phyloP scores from a whole-genome alignment of 2,113 vertebrate species.

The Archilochus colubris region DNA sequence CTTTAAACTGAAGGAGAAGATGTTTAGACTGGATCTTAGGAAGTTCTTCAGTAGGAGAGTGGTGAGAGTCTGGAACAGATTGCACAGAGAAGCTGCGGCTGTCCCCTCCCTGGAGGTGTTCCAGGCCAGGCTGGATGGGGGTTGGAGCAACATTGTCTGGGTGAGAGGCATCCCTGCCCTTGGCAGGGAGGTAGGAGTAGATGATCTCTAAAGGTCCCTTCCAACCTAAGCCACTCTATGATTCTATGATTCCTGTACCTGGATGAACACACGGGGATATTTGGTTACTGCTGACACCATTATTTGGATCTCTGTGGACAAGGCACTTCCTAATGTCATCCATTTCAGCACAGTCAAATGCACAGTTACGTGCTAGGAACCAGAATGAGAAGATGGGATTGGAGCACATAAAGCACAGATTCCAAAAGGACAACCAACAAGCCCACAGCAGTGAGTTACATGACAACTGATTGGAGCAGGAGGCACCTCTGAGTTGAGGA shows the following conservation, averaged over 20 bases:
- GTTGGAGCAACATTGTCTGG: no score
- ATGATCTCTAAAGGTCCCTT: no score
- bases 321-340: not conserved
- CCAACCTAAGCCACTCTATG: no score
- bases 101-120: no score
- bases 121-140: no score
- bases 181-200: no score
- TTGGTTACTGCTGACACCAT: not conserved
- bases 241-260: not conserved
- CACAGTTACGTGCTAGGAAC: fast-evolving
- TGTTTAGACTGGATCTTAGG: no score
- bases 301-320: not conserved
- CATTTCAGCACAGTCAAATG: not conserved
- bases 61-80: no score
- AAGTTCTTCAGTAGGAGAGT: no score
- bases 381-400: not conserved
- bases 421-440: not conserved
- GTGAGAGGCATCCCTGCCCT: no score
- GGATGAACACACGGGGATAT: not conserved
- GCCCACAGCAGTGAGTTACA: not conserved
- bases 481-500: not conserved
- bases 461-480: not conserved
- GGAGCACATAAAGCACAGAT: not conserved
- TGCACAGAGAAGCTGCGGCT: no score
- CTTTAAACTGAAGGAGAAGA: no score